phyloP scores from a whole-genome alignment of 2,113 vertebrate genomes.

The Sinosuthora webbiana region DNA sequence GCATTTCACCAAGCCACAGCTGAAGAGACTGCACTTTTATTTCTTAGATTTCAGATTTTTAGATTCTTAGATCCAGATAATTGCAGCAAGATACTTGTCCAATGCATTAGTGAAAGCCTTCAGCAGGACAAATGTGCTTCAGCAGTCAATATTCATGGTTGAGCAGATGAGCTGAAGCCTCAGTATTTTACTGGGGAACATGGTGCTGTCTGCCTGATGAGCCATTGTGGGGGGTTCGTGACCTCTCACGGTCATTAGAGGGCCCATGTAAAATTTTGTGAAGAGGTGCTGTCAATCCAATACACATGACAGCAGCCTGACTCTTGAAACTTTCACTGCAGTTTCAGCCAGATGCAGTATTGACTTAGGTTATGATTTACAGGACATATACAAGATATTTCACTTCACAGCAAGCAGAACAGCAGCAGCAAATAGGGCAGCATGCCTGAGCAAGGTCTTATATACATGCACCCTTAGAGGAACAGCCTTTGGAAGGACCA shows the following conservation, averaged over 20 bases:
- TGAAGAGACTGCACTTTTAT: constrained; percentile 18
- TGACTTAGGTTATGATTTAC: constrained; percentile 21
- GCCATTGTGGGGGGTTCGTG: background rate
- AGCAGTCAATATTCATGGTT: background rate
- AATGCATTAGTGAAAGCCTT: background rate
- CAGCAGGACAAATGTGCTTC: background rate
- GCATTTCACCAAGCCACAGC: background rate
- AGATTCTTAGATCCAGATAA: background rate
- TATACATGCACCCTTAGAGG: rapidly evolving
- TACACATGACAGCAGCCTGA: background rate
- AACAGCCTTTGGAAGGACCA: background rate
- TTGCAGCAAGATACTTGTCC: background rate
- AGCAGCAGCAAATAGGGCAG: background rate
- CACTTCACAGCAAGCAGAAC: background rate
- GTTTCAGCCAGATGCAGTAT: background rate
- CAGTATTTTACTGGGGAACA: background rate
- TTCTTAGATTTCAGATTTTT: constrained; percentile 7
- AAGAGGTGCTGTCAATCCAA: background rate
- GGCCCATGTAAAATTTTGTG: background rate
- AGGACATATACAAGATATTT: background rate
- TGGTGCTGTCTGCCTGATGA: background rate
- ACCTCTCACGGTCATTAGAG: background rate
- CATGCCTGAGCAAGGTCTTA: background rate
- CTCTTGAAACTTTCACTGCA: background rate
- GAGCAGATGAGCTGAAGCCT: background rate